Evolutionary conservation across 2,888 invertebrate genomes (phyloP).

Genomic region (Meta bourneti): DNA sequence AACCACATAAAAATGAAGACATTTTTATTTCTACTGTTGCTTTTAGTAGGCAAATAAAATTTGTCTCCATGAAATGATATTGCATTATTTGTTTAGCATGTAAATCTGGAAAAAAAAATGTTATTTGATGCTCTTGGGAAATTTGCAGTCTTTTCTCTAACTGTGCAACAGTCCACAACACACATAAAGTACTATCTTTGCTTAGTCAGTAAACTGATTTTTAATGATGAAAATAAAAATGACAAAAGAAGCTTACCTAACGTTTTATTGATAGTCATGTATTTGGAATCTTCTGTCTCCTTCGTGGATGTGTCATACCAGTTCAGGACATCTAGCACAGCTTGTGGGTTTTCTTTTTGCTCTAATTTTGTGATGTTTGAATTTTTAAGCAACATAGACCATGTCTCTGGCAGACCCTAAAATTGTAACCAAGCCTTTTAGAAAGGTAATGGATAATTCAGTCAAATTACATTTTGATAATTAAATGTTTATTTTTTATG

Average conservation of each 20-base stretch:
- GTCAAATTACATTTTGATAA: too few species aligned
- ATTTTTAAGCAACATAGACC: slow-evolving; percentile 89
- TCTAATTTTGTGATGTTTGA: slow-evolving; percentile 90
- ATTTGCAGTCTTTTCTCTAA: not conserved
- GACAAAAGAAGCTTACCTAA: slow-evolving; percentile 83
- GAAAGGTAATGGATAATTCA: too few species aligned
- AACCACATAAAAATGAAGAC: too few species aligned
- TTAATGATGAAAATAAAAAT: not conserved
- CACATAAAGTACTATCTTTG: too few species aligned
- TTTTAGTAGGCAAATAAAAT: too few species aligned
- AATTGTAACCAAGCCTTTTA: slow-evolving; percentile 80
- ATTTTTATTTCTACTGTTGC: too few species aligned
- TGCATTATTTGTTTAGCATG: too few species aligned
- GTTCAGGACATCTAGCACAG: slow-evolving; percentile 93
- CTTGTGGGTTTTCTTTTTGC: slow-evolving; percentile 93
- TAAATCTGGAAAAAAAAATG: too few species aligned
- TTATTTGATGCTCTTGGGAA: too few species aligned
- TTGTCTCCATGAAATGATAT: too few species aligned
- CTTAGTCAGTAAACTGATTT: too few species aligned
- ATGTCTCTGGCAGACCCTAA: slow-evolving; percentile 91
- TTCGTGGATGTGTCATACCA: slow-evolving; percentile 93
- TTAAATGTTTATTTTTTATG: not conserved
- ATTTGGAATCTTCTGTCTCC: slow-evolving; percentile 87
- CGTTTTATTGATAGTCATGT: slow-evolving; percentile 88
- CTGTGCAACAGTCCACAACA: too few species aligned